Percentiles rank a stretch among this genome's conserved stretches.
phyloP scores from a whole-genome alignment of 1,140 invertebrate genomes.

The Calephelis nemesis region DNA sequence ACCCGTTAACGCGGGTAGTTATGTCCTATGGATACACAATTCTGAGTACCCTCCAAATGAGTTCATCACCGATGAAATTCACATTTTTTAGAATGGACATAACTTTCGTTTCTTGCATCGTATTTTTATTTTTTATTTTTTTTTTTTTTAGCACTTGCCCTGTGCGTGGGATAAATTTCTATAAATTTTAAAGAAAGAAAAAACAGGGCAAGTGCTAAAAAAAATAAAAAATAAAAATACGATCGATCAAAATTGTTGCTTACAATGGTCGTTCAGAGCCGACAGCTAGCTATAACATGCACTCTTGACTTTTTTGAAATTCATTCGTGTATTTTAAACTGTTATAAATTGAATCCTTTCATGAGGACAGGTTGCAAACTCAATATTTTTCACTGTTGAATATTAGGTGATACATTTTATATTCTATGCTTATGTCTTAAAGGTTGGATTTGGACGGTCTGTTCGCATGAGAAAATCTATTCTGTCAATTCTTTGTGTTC shows the following conservation, averaged over 20 bases:
- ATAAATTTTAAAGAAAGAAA: too few relatives aligned
- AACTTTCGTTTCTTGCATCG: too few relatives aligned
- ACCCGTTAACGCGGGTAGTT: too few relatives aligned
- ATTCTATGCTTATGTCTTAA: background rate
- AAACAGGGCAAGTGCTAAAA: too few relatives aligned
- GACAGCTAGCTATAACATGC: background rate
- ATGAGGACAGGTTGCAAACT: background rate
- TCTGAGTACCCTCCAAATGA: too few relatives aligned
- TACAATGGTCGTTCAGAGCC: background rate
- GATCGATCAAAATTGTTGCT: background rate
- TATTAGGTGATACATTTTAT: background rate
- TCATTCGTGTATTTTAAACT: background rate
- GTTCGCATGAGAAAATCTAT: background rate
- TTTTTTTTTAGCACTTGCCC: too few relatives aligned
- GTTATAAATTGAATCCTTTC: slow-evolving; percentile 2
- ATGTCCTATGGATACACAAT: too few relatives aligned
- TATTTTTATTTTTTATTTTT: too few relatives aligned
- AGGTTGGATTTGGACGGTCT: background rate
- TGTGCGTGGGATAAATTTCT: too few relatives aligned
- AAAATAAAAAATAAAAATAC: too few relatives aligned
- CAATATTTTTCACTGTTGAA: slow-evolving; percentile 2
- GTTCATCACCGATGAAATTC: too few relatives aligned
- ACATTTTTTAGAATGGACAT: too few relatives aligned
- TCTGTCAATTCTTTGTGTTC: slow-evolving; percentile 5
- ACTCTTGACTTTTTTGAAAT: background rate